These are phyloP conservation scores for Lepidocolaptes lacrymiger DNA, from an alignment of 2,797 vertebrate species.

Conservation along the genomic window DNA sequence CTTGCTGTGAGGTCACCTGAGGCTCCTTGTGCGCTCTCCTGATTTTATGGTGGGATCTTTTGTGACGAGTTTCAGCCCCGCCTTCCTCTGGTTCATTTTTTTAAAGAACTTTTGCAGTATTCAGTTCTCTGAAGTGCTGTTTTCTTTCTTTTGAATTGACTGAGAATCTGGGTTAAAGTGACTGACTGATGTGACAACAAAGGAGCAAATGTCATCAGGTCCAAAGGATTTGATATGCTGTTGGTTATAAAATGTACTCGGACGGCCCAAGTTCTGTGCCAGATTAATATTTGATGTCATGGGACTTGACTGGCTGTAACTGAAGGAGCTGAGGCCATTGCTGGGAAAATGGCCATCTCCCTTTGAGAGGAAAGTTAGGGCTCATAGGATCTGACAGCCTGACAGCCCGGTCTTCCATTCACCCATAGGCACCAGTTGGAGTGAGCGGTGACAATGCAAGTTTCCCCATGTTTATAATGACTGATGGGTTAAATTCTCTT, in stretches of 20 bases:
- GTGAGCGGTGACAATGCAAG: neutral
- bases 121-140: neutral
- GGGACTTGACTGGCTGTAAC: conserved; percentile 58
- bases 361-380: neutral
- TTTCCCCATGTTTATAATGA: neutral
- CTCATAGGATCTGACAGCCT: conserved; percentile 43
- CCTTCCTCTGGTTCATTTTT: neutral
- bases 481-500: neutral
- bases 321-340: neutral
- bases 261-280: conserved; percentile 41
- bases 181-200: conserved; percentile 53
- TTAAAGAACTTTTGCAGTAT: neutral
- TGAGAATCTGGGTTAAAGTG: conserved; percentile 52
- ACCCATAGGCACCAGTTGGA: neutral
- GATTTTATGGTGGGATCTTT: neutral
- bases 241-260: conserved; percentile 16
- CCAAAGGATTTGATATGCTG: conserved; percentile 43
- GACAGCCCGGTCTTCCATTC: neutral
- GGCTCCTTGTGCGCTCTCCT: neutral
- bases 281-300: conserved; percentile 60
- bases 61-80: neutral
- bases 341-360: conserved; percentile 42
- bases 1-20: neutral
- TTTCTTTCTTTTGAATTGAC: conserved; percentile 23
- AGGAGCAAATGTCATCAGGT: conserved; percentile 27